Evolutionary conservation across 2,888 invertebrate species (phyloP).

Genomic region (Drosophila parthenogenetica): DNA sequence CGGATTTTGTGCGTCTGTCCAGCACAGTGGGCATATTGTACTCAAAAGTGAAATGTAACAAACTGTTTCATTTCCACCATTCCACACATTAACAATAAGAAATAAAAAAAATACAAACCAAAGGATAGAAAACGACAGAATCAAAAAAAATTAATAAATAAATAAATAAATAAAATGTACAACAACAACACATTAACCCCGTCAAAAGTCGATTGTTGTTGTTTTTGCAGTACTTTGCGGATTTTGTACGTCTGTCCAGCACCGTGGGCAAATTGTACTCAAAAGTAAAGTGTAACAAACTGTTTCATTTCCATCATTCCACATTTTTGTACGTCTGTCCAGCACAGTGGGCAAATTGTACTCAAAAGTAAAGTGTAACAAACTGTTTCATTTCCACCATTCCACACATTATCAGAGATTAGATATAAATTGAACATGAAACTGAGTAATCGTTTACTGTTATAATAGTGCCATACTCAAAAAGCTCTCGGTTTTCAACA

Average conservation of each 20-base stretch:
- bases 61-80: not conserved
- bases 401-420: not conserved
- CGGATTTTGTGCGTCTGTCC: not conserved
- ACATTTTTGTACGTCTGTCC: no score
- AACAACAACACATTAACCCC: constrained; percentile 26
- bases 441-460: not conserved
- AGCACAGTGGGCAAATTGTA: no score
- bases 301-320: not conserved
- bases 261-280: no score
- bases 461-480: not conserved
- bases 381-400: not conserved
- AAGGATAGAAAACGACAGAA: not conserved
- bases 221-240: constrained; percentile 1
- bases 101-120: constrained; percentile 6
- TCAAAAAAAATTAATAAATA: not conserved
- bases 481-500: not conserved
- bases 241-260: not conserved
- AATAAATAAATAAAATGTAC: not conserved
- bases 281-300: not conserved
- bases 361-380: not conserved
- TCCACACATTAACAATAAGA: not conserved
- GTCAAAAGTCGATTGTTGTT: constrained; percentile 28
- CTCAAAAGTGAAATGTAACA: not conserved
- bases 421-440: not conserved
- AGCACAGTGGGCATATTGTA: no score